Base-by-base conservation (phyloP, 2,888 invertebrate species). In the Pammene aurita region DNA sequence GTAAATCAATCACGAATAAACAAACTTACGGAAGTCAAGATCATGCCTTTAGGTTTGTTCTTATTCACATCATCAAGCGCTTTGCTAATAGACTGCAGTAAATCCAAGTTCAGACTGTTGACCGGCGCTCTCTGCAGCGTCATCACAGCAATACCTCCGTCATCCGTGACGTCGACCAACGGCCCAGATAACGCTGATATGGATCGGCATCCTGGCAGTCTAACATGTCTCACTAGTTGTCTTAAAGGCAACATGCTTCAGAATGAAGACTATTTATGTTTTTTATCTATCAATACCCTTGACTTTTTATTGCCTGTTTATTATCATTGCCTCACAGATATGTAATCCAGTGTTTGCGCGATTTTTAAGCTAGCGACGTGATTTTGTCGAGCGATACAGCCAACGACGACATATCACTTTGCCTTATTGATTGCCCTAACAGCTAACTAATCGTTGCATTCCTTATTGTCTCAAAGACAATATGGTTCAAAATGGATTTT, bases 61-160 rank as follows among this genome's bases (percentile, higher is more conserved):
- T 94, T 94, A 61, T 94, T 94, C 1, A 96, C 89, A 76, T 95
- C 94, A 75, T 94, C 94, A 2, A 97, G 84, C 0, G 95, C 90
- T 70, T 93, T 92, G 54, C 90, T 93, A 5, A 98, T 83, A 64
- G 94, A 95, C 65, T 93, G 92, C 14, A 97, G 80, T 16, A 97
- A 85, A 14, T 97, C 96, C 44, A 95, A 86, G 81, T 96, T 97
- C 2, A 98, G 90, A 66, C 96, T 95, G 89, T 97, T 98, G 0
- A 97, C 97, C 6, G 97, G 97, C 9, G 94, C 92, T 69, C 95
- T 93, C 80, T 96, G 95, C 94, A 98, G 93, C 0, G 95, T 95
- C 65, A 97, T 87, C 0, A 94, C 94, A 1, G 96, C 96, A 48
- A 97, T 91, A 11, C 96, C 96, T 77, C 94, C 94, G 70, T 94